These are phyloP conservation scores for Alfaro cultratus DNA, from an alignment of 2,797 vertebrate genomes.

Conservation along the genomic window DNA sequence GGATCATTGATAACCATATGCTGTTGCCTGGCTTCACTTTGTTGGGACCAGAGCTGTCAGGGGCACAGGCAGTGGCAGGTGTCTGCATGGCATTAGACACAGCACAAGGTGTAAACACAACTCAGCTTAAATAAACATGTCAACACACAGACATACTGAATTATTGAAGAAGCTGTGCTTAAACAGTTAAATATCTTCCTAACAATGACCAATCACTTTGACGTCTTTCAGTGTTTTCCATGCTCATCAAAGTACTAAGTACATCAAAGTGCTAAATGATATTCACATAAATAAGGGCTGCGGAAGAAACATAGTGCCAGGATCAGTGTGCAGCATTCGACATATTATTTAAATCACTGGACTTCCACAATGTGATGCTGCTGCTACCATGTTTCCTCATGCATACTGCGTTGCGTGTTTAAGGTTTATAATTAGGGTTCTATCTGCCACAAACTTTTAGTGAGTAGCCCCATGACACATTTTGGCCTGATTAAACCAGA, in stretches of 20 bases:
- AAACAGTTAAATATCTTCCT: background rate
- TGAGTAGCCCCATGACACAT: background rate
- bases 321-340: background rate
- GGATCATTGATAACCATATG: constrained; percentile 91
- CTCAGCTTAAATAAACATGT: constrained; percentile 64
- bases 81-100: constrained; percentile 69
- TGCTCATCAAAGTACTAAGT: background rate
- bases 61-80: constrained; percentile 80
- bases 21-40: constrained; percentile 71
- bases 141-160: constrained; percentile 18
- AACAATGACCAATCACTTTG: background rate
- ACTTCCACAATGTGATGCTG: background rate
- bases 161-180: background rate
- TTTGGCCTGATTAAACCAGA: background rate
- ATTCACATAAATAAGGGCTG: background rate
- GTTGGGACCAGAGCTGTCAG: constrained; percentile 77
- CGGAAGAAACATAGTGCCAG: background rate
- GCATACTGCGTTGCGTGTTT: background rate
- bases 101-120: constrained; percentile 69
- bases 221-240: background rate
- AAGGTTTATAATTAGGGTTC: background rate
- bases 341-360: background rate
- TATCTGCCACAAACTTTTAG: background rate
- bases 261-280: background rate
- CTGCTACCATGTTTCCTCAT: background rate